Evolutionary conservation across 2,113 vertebrate species (phyloP).

Genomic region (Leucoraja erinaceus): DNA sequence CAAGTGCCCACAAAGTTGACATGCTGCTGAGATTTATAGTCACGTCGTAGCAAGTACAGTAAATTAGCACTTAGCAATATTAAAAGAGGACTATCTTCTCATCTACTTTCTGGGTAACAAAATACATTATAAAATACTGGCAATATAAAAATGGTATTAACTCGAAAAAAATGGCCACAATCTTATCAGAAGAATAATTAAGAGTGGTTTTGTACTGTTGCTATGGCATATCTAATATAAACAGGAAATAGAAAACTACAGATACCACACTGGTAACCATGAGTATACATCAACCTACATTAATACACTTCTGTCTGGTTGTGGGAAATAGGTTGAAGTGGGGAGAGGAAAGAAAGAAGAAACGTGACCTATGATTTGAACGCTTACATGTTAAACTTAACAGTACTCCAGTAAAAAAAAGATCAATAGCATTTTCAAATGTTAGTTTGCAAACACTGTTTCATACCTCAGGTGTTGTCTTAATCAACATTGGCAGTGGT

Average conservation of each 20-base stretch:
- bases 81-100: neutral
- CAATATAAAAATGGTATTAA: neutral
- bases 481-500: neutral
- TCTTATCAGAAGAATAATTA: neutral
- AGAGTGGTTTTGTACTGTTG: neutral
- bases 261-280: neutral
- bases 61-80: neutral
- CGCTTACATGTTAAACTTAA: neutral
- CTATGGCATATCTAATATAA: neutral
- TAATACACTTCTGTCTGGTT: neutral
- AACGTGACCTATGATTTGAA: neutral
- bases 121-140: neutral
- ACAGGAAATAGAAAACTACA: conserved; percentile 18
- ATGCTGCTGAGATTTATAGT: neutral
- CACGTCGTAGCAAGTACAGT: neutral
- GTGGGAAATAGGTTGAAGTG: neutral
- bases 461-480: neutral
- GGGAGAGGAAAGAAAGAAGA: neutral
- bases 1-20: neutral
- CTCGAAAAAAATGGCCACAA: neutral
- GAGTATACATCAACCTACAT: neutral
- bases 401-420: neutral
- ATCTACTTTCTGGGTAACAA: neutral
- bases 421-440: too few species aligned
- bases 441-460: neutral